These are phyloP conservation scores for Hemibagrus wyckioides DNA, from an alignment of 2,113 vertebrate species.

Conservation along the genomic window DNA sequence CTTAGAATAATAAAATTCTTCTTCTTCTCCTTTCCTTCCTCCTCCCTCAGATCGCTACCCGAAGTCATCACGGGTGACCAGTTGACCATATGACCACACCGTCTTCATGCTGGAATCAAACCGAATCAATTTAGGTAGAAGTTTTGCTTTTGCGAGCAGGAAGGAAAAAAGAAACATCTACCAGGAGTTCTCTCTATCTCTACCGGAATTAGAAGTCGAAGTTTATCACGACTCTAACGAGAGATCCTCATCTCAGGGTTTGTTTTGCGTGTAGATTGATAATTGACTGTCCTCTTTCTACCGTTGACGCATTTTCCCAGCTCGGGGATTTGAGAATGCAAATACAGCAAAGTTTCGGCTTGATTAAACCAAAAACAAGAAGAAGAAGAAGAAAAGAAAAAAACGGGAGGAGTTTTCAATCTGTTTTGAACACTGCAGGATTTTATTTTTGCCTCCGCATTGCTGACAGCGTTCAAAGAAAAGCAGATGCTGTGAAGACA, in stretches of 20 bases:
- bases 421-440: not conserved
- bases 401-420: not conserved
- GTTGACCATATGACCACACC: not conserved
- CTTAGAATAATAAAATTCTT: not conserved
- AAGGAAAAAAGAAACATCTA: not conserved
- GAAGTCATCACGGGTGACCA: not conserved
- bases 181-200: not conserved
- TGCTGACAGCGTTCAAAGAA: slow-evolving; percentile 13
- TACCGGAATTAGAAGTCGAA: not conserved
- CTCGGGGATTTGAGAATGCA: not conserved
- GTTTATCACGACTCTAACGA: not conserved
- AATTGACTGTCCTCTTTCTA: not conserved
- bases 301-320: not conserved
- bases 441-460: not conserved
- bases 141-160: not conserved
- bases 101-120: not conserved
- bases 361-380: slow-evolving; percentile 1
- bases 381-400: not conserved
- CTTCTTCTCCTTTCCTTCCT: not conserved
- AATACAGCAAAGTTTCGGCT: not conserved
- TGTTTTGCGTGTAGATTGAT: not conserved
- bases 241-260: not conserved
- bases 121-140: not conserved
- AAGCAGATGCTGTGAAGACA: slow-evolving; percentile 23
- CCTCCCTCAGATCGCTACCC: not conserved